Evolutionary conservation across 2,888 invertebrate genomes (phyloP), one percentile per base, ranked within the genome.

Genomic region (Tigriopus californicus): DNA sequence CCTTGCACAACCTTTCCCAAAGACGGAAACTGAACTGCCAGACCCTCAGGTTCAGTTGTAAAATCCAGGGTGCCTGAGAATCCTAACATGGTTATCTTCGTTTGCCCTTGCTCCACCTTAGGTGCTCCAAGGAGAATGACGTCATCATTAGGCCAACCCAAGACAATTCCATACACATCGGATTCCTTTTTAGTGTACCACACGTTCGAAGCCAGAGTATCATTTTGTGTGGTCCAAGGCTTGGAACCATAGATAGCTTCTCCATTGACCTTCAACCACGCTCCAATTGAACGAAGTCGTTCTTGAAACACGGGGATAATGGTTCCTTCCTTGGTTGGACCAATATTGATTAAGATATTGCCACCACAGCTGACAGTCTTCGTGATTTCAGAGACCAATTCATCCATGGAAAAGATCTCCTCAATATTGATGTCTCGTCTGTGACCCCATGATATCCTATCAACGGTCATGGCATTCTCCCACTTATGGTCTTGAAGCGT

Each of bases 391-490:
- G 74, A 72, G 0, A 90, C 73, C 1, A 95, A 71, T 62, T 87
- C 80, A 40, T 62, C 57, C 22, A 63, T 61, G 60, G 79, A 80
- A 63, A 84, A 70, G 65, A 82, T 82, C 65, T 88, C 82, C 6
- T 73, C 68, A 0, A 87, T 65, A 2, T 72, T 70, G 15, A 85
- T 80, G 66, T 85, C 80, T 64, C 84, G 77, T 48, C 87, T 74
- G 68, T 79, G 88, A 0, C 91, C 91, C 90, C 90, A 92, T 0
- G 91, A 89, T 18, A 74, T 67, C 64, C 76, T 79, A 67, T 97
- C 95, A 47, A 97, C 74, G 0, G 94, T 90, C 77, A 94, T 84
- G 20, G 85, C 85, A 70, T 94, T 94, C 72, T 95, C 95, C 91
- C 92, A 97, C 73, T 97, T 97, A 67, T 87, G 88, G 0, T 70